phyloP scores from a whole-genome alignment of 2,113 vertebrate species.

The Hypomesus transpacificus region DNA sequence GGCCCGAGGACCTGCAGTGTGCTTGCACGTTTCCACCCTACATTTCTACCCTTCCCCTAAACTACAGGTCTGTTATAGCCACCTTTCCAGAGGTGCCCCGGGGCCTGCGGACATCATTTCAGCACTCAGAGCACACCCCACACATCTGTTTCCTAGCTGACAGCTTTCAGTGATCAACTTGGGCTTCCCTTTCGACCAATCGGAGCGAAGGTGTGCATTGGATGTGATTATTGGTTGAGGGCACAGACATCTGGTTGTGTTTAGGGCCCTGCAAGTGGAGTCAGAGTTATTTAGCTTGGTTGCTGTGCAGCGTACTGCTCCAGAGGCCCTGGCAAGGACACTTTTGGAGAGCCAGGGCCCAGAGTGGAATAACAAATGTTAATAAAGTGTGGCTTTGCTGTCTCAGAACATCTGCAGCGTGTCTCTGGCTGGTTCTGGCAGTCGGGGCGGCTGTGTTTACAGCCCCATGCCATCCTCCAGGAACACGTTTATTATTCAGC shows the following conservation, averaged over 20 bases:
- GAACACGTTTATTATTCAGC: neutral
- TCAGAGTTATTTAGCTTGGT: slow-evolving; percentile 46
- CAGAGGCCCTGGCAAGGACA: slow-evolving; percentile 39
- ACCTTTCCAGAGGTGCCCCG: slow-evolving; percentile 42
- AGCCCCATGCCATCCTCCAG: slow-evolving; percentile 11
- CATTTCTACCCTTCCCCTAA: slow-evolving; percentile 31
- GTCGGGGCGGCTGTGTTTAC: slow-evolving; percentile 26
- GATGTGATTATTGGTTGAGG: slow-evolving; percentile 47
- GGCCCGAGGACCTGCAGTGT: neutral
- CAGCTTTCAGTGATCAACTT: slow-evolving; percentile 62
- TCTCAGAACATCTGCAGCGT: slow-evolving; percentile 26
- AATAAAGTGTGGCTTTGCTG: slow-evolving; percentile 51
- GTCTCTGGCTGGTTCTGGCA: slow-evolving; percentile 22
- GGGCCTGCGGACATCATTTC: slow-evolving; percentile 26
- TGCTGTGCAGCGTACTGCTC: slow-evolving; percentile 46
- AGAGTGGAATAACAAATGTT: slow-evolving; percentile 61
- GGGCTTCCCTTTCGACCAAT: slow-evolving; percentile 39
- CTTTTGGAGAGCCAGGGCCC: slow-evolving; percentile 22
- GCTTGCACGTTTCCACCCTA: slow-evolving; percentile 11
- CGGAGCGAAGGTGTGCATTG: slow-evolving; percentile 42
- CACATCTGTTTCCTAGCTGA: slow-evolving; percentile 65
- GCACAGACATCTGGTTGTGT: slow-evolving; percentile 67
- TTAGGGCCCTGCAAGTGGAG: slow-evolving; percentile 55
- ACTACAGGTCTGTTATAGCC: slow-evolving; percentile 40
- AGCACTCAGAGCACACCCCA: slow-evolving; percentile 20